phyloP scores from a whole-genome alignment of 2,888 invertebrate genomes.

The Tipula lateralis region DNA sequence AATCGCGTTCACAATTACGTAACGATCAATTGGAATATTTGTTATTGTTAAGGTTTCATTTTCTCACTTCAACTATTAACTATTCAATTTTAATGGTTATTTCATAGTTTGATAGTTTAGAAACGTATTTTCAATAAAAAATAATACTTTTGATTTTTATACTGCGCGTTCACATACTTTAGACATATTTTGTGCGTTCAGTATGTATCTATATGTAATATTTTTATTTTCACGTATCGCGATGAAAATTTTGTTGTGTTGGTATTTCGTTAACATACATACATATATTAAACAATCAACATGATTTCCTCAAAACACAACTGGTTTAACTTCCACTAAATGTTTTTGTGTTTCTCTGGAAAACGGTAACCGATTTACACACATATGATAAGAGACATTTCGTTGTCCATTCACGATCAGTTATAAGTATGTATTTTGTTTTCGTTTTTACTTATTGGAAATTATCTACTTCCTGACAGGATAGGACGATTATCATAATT shows the following conservation, averaged over 20 bases:
- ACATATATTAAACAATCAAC: neutral
- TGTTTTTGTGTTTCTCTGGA: neutral
- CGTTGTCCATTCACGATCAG: neutral
- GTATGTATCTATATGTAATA: neutral
- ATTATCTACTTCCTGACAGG: slow-evolving; percentile 19
- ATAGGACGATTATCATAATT: slow-evolving; percentile 1
- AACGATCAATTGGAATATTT: neutral
- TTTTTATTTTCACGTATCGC: neutral
- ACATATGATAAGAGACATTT: neutral
- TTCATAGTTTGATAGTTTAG: neutral
- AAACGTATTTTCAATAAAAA: neutral
- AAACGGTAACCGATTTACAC: neutral
- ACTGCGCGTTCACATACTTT: neutral
- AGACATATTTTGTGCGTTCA: neutral
- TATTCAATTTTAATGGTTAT: neutral
- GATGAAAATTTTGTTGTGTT: neutral
- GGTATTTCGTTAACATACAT: no score
- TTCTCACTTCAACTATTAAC: neutral
- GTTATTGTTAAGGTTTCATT: neutral
- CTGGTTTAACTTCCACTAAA: neutral
- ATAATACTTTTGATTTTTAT: neutral
- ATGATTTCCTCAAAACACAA: neutral
- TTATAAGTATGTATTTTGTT: neutral
- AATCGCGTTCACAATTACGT: neutral
- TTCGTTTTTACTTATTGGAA: neutral